Percentiles rank a stretch among this genome's conserved stretches.
These are phyloP conservation scores for Orestias chungarensis DNA, from an alignment of 2,797 vertebrate genomes.

Conservation along the genomic window DNA sequence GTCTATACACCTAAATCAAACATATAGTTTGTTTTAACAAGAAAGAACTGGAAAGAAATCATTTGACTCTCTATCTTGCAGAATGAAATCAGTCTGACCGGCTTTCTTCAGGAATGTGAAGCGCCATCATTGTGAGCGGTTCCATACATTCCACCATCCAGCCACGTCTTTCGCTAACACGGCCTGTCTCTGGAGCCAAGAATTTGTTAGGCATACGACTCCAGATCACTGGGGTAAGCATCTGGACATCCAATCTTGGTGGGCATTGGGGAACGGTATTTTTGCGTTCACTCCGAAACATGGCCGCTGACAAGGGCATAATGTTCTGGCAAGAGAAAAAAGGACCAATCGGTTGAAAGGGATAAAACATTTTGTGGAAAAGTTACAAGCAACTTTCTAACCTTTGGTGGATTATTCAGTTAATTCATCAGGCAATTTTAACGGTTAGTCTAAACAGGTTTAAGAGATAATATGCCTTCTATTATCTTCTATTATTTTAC, in stretches of 20 bases:
- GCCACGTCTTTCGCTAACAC: slow-evolving; percentile 85
- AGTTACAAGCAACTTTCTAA: neutral
- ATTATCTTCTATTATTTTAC: too few species aligned
- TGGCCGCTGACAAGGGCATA: slow-evolving; percentile 94
- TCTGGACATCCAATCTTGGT: slow-evolving; percentile 86
- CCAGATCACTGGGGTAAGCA: slow-evolving; percentile 92
- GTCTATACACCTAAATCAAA: slow-evolving; percentile 86
- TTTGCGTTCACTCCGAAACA: slow-evolving; percentile 93
- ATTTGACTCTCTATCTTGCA: neutral
- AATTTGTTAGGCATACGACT: slow-evolving; percentile 94
- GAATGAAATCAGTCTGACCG: slow-evolving; percentile 71
- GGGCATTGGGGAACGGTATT: slow-evolving; percentile 93
- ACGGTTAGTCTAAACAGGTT: too few species aligned
- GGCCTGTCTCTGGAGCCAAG: slow-evolving; percentile 81
- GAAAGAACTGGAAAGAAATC: neutral
- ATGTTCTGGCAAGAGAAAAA: slow-evolving; percentile 84
- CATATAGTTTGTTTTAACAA: neutral
- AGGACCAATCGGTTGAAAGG: neutral
- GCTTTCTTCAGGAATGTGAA: slow-evolving; percentile 94
- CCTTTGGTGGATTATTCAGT: neutral
- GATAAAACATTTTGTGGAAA: neutral
- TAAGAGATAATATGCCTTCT: too few species aligned
- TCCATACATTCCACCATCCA: slow-evolving; percentile 88
- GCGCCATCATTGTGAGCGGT: slow-evolving; percentile 93
- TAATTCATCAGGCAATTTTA: neutral